phyloP scores from a whole-genome alignment of 2,888 invertebrate genomes.

The Lycophotia porphyrea region DNA sequence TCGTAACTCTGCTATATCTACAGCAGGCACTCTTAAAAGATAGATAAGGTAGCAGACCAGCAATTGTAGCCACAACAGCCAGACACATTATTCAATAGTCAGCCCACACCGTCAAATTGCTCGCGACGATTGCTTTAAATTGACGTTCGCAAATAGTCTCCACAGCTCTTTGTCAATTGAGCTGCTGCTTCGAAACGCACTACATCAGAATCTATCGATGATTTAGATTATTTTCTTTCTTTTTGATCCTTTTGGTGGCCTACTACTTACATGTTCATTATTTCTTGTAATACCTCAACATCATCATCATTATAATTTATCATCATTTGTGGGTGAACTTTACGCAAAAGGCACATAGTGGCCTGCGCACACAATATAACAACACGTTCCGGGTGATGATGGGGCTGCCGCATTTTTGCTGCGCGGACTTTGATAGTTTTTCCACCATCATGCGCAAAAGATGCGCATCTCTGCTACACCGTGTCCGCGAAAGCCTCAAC shows the following conservation, averaged over 20 bases:
- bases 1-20: neutral
- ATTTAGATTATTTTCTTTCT: neutral
- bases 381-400: too few species aligned
- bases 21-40: neutral
- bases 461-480: too few species aligned
- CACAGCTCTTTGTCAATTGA: neutral
- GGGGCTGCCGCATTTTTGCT: too few species aligned
- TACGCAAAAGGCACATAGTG: too few species aligned
- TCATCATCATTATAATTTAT: neutral
- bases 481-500: too few species aligned
- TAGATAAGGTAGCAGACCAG: neutral
- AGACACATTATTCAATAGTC: conserved; percentile 7
- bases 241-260: neutral
- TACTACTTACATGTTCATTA: neutral
- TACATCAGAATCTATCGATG: neutral
- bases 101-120: conserved; percentile 20
- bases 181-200: neutral
- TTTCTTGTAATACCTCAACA: neutral
- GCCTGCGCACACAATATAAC: too few species aligned
- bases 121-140: conserved; percentile 40
- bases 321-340: too few species aligned
- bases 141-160: conserved; percentile 24
- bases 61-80: conserved; percentile 4
- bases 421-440: too few species aligned
- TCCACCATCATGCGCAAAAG: too few species aligned